Base-by-base conservation (phyloP, 2,113 vertebrate genomes). In the Ploceus nigricollis region DNA sequence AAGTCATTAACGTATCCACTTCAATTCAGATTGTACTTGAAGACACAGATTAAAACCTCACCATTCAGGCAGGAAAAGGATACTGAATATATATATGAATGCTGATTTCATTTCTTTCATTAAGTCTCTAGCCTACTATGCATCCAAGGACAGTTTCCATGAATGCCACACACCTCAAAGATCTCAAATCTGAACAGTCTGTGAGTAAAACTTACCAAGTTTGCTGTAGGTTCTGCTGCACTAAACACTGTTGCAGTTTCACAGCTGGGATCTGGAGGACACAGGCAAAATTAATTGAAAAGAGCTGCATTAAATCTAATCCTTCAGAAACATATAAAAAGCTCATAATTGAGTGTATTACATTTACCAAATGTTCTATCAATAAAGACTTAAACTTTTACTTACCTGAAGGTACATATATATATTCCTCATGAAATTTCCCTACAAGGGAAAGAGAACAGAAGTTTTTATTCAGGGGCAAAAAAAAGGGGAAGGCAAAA, bases 351-450 rank as follows among this genome's bases (percentile, higher is more conserved):
- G 10, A 47, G 7, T 20, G 3, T 14, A 45, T 35, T 35, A 56
- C 47, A 76, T 11, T 72, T 40, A 92, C 9, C 16, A 23, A 64
- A 24, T 21, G 5, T 72, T 80, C 18, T 23, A 44, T 20, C 37
- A 83, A 15, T 33, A 78, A 48, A 95, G 44, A 33, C 37, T 51
- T 51, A 9, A 65, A 48, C 63, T 73, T 60, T 66, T 75, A 98
- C 98, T 97, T 87, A 99, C 99, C 99, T 97, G 98, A 91, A 87
- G 97, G 30, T 60, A 94, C 84, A 92, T 98, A 99, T 51, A 99
- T 92, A 96, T 98, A 99, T 19, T 99, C 99, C 87, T 98, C 99
- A 12, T 97, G 91, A 93, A 98, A 99, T 72, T 98, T 98, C 3
- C 98, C 99, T 99, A 83, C 25, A 87, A 86, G 71, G 50, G 75